These are phyloP conservation scores for Drusus annulatus DNA, from an alignment of 1,140 invertebrate genomes.

Conservation along the genomic window DNA sequence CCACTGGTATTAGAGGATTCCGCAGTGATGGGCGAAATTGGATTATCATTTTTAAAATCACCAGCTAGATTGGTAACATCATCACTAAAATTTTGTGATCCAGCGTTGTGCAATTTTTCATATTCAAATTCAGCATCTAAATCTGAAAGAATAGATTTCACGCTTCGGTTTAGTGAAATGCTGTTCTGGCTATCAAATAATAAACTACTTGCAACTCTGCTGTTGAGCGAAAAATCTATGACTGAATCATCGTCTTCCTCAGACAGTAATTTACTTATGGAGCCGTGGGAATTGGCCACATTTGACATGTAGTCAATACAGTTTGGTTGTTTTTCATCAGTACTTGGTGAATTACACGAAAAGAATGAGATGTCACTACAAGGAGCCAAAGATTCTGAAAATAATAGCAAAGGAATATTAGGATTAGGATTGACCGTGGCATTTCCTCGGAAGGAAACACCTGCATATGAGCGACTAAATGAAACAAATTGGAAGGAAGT, in stretches of 20 bases:
- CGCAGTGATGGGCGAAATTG: not conserved
- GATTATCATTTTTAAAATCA: not conserved
- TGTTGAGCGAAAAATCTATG: not conserved
- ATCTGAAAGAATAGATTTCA: not conserved
- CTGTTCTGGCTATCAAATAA: not conserved
- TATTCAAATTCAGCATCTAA: not conserved
- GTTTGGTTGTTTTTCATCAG: not conserved
- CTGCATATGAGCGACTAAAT: too few species aligned
- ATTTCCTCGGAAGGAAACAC: too few species aligned
- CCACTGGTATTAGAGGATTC: not conserved
- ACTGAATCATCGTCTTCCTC: not conserved
- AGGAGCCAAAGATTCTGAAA: slow-evolving; percentile 9
- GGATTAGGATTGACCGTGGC: too few species aligned
- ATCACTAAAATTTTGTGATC: not conserved
- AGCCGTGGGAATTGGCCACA: not conserved
- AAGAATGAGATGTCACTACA: slow-evolving; percentile 1
- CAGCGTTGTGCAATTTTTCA: not conserved
- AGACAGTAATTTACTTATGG: not conserved
- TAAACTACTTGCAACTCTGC: not conserved
- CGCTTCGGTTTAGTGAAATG: not conserved
- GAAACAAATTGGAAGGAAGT: too few species aligned
- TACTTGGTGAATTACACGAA: too few species aligned
- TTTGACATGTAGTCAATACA: not conserved
- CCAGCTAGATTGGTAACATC: not conserved
- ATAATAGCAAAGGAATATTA: not conserved